Conservation (phyloP, 2,888 invertebrate genomes). For the Bibio marci region DNA sequence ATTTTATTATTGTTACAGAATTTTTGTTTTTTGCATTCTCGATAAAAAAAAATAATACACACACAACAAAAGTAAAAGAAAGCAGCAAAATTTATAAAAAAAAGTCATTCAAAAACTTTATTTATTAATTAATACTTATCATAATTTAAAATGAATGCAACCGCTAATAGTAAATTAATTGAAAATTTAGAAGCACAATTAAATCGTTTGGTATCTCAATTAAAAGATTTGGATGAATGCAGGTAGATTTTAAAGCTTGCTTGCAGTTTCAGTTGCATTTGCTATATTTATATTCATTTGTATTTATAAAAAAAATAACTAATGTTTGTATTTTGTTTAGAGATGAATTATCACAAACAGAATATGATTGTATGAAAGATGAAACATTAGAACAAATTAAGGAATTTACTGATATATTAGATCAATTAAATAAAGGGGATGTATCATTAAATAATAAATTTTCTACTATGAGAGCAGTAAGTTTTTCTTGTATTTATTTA, state of each 20-base stretch:
- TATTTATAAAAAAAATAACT: too few species aligned
- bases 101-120: too few species aligned
- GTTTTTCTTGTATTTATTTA: constrained; percentile 9
- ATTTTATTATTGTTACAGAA: too few species aligned
- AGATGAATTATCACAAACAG: constrained; percentile 40
- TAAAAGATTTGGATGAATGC: constrained; percentile 51
- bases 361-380: constrained; percentile 48
- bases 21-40: too few species aligned
- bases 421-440: constrained; percentile 45
- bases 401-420: constrained; percentile 46
- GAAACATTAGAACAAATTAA: constrained; percentile 54
- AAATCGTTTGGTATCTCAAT: constrained; percentile 47
- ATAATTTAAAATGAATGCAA: too few species aligned
- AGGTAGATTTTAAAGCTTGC: too few species aligned
- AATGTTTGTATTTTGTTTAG: too few species aligned
- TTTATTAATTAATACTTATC: too few species aligned
- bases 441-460: constrained; percentile 46
- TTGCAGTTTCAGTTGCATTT: constrained; percentile 12
- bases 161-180: constrained; percentile 31
- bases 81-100: too few species aligned
- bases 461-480: constrained; percentile 46
- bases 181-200: constrained; percentile 49
- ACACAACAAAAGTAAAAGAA: too few species aligned
- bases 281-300: too few species aligned
- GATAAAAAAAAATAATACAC: too few species aligned